These are phyloP conservation scores for Hoplostethus mediterraneus DNA, from an alignment of 2,797 vertebrate genomes.

Conservation along the genomic window DNA sequence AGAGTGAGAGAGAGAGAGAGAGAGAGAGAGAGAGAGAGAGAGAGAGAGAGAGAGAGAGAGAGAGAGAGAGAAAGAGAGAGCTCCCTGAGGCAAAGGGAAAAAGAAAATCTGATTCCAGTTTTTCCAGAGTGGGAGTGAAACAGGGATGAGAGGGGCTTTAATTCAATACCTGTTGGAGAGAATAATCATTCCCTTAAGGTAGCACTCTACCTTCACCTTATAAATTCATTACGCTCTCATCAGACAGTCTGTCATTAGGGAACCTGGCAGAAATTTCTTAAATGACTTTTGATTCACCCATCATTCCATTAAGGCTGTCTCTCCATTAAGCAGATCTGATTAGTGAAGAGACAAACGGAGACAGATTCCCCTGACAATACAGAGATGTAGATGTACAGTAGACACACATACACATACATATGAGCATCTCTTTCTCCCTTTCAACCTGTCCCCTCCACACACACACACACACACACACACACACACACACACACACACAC, in stretches of 20 bases:
- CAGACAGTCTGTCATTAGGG: slow-evolving; percentile 50
- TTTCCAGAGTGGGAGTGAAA: slow-evolving; percentile 34
- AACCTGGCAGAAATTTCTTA: slow-evolving; percentile 58
- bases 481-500: no score
- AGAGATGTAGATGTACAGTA: no score
- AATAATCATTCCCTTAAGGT: slow-evolving; percentile 54
- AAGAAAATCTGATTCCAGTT: slow-evolving; percentile 29
- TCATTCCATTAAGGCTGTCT: slow-evolving; percentile 51
- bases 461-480: no score
- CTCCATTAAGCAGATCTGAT: slow-evolving; percentile 17
- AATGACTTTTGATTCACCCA: slow-evolving; percentile 51
- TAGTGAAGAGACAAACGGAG: slow-evolving; percentile 32
- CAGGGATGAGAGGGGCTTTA: slow-evolving; percentile 39
- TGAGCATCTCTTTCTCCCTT: no score
- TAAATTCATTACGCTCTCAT: slow-evolving; percentile 57
- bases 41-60: no score
- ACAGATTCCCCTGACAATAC: slow-evolving; percentile 3
- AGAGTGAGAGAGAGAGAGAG: no score
- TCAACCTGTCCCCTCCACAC: no score
- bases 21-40: no score
- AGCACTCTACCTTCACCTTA: slow-evolving; percentile 32
- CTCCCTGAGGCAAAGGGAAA: slow-evolving; percentile 9
- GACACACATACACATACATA: no score
- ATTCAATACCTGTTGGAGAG: slow-evolving; percentile 51
- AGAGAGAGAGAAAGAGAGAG: no score